Evolutionary conservation across 2,113 vertebrate species (phyloP), one percentile per base, ranked within the genome.

Genomic region (Esox niger): DNA sequence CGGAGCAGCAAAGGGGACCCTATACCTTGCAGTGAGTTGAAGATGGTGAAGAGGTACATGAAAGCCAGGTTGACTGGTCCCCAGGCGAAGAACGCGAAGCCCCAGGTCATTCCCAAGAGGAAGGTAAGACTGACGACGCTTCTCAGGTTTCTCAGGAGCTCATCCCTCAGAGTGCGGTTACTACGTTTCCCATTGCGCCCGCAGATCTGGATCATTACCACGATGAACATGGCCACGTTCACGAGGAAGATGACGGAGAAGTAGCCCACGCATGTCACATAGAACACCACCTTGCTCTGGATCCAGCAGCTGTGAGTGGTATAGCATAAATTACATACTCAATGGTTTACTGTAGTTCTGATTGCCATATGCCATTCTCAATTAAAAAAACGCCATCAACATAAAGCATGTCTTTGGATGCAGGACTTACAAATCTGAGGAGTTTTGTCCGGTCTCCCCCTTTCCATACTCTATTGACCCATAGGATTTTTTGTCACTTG

Each of bases 131-230:
- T 98, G 86, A 98, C 76, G 4, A 94, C 95, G 0, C 97, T 98
- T 0, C 96, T 95, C 10, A 99, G 87, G 82, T 97, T 98, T 7
- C 96, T 82, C 3, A 99, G 71, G 2, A 98, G 89, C 86, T 99
- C 96, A 76, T 98, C 95, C 17, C 92, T 85, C 57, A 96, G 79
- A 2, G 92, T 94, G 32, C 93, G 90, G 82, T 95, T 97, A 84
- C 92, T 95, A 78, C 95, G 93, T 78, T 98, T 97, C 62, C 97
- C 95, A 4, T 96, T 99, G 78, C 97, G 92, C 1, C 97, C 96
- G 0, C 97, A 99, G 81, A 99, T 99, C 84, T 99, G 97, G 74
- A 95, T 91, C 95, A 99, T 95, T 32, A 99, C 97, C 85, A 99
- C 96, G 7, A 97, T 88, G 75, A 99, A 99, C 97, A 99, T 98